A percentile compares a stretch with the other conserved stretches of the same genome.
phyloP scores from a whole-genome alignment of 2,888 invertebrate genomes.

The Eupithecia inturbata region DNA sequence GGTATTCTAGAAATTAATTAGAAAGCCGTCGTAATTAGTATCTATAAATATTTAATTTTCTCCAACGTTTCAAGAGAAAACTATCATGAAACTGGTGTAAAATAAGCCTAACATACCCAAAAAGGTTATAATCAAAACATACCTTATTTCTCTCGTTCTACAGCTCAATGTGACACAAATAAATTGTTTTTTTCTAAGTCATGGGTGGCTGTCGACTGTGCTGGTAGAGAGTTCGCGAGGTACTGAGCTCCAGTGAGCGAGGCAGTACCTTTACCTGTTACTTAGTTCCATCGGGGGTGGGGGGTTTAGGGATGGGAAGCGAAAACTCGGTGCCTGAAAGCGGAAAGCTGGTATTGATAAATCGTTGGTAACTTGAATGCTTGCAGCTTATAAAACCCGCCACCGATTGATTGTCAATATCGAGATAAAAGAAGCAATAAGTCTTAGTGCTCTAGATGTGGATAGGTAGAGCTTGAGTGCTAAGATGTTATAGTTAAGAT shows the following conservation, averaged over 20 bases:
- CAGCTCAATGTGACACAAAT: conserved; percentile 27
- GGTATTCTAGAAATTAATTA: conserved; percentile 5
- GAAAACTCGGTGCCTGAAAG: conserved; percentile 1
- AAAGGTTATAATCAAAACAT: conserved; percentile 17
- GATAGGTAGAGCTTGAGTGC: background rate
- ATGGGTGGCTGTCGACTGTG: conserved; percentile 47
- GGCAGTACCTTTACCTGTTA: conserved; percentile 72
- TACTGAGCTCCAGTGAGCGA: conserved; percentile 55
- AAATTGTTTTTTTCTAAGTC: conserved; percentile 23
- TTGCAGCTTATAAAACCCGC: background rate
- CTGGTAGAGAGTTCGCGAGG: conserved; percentile 48
- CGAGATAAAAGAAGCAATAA: background rate
- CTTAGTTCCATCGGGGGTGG: conserved; percentile 48
- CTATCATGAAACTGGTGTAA: background rate
- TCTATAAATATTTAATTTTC: background rate
- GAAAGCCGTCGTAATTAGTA: background rate
- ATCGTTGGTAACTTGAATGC: background rate
- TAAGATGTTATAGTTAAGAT: no score
- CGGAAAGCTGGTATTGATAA: conserved; percentile 10
- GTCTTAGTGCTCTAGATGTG: background rate
- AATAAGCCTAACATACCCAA: background rate
- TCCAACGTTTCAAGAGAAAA: background rate
- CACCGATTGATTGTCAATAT: background rate
- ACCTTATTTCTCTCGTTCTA: conserved; percentile 25
- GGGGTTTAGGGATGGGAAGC: conserved; percentile 41